These are phyloP conservation scores for Perdita meconis DNA, from an alignment of 2,888 invertebrate genomes.

Conservation along the genomic window DNA sequence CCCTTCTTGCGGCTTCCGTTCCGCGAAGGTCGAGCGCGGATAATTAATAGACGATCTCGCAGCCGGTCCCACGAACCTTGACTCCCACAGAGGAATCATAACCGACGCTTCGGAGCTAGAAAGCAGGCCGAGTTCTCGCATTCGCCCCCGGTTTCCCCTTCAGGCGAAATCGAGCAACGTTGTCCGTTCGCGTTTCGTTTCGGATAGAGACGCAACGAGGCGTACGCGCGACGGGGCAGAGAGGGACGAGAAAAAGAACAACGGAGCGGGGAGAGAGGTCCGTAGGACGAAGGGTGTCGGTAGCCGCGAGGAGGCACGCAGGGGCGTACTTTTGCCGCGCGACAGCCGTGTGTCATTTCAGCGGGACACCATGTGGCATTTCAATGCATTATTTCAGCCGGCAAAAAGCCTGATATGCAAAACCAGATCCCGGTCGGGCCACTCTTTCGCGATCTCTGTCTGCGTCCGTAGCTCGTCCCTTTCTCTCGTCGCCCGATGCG, in stretches of 20 bases:
- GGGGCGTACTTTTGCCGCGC: conserved; percentile 75
- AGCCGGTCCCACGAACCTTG: conserved; percentile 35
- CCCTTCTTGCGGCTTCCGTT: conserved; percentile 48
- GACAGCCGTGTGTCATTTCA: conserved; percentile 83
- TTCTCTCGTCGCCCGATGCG: conserved; percentile 10
- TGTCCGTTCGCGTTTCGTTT: conserved; percentile 4
- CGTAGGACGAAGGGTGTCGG: conserved; percentile 48
- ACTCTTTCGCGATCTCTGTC: conserved; percentile 53
- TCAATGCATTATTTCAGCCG: conserved; percentile 83
- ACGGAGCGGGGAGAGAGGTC: conserved; percentile 28
- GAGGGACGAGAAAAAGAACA: conserved; percentile 4
- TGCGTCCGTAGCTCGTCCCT: conserved; percentile 47
- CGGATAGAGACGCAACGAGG: not conserved
- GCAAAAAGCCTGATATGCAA: conserved; percentile 83
- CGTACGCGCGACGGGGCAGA: not conserved
- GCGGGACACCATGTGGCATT: conserved; percentile 82
- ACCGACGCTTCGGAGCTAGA: not conserved
- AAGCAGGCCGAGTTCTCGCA: too few species aligned
- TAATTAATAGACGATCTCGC: conserved; percentile 59
- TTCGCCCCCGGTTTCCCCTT: not conserved
- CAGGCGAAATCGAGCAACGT: conserved; percentile 2
- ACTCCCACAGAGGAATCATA: not conserved
- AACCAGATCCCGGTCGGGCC: conserved; percentile 73
- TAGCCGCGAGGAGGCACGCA: conserved; percentile 54
- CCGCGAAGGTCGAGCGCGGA: conserved; percentile 43